Percentiles rank a stretch among this genome's conserved stretches.
These are phyloP conservation scores for Coregonus suidteri DNA, from an alignment of 2,797 vertebrate genomes.

Conservation along the genomic window DNA sequence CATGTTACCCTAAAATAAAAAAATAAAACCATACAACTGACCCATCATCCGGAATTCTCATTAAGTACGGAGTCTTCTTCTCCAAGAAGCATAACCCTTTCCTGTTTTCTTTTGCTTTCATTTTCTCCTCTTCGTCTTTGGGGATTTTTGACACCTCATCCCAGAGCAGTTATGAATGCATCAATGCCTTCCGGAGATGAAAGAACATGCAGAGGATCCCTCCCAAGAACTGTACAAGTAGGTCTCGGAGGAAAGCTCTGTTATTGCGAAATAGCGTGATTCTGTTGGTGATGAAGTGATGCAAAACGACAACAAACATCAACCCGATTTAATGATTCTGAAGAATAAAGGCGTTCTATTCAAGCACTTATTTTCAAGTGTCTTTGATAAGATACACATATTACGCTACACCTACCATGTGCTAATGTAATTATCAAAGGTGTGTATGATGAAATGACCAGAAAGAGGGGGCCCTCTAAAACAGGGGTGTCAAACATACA, in stretches of 20 bases:
- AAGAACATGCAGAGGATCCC: background rate
- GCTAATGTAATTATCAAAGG: background rate
- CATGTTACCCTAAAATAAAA: constrained; percentile 28
- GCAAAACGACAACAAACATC: constrained; percentile 1
- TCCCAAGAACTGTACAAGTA: background rate
- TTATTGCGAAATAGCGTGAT: background rate
- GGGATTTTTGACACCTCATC: constrained; percentile 15
- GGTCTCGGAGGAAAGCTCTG: background rate
- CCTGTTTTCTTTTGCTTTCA: background rate
- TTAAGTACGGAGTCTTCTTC: background rate
- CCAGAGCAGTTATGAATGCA: constrained; percentile 15
- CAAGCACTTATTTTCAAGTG: background rate
- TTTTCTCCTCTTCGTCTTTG: background rate
- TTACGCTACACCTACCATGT: background rate
- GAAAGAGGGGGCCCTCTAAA: background rate
- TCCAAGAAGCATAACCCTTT: background rate
- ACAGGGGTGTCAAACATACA: background rate
- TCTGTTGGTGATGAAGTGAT: background rate
- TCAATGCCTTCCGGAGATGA: constrained; percentile 20
- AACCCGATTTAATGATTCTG: constrained; percentile 8
- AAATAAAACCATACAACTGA: background rate
- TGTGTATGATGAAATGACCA: background rate
- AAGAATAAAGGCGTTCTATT: background rate
- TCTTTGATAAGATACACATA: background rate
- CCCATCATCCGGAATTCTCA: background rate